Base-by-base conservation (phyloP, 2,113 vertebrate genomes). In the Leptosomus discolor region DNA sequence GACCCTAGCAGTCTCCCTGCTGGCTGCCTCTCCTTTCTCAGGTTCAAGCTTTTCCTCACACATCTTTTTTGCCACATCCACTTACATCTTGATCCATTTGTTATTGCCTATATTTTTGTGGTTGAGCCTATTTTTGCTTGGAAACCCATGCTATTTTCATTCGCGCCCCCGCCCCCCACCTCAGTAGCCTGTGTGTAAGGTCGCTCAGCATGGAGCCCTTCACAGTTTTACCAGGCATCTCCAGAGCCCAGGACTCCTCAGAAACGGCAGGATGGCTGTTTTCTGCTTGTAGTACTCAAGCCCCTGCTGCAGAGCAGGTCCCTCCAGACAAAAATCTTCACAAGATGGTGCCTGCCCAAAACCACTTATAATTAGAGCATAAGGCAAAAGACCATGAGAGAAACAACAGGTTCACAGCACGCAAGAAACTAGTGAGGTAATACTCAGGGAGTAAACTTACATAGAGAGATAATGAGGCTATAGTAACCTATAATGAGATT, bases 381-480 rank as follows among this genome's bases (percentile, higher is more conserved):
- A 74, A 85, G 57, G 83, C n/a, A 71, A 75, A 93, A 75, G 18
- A 74, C 37, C 46, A 81, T 15, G 39, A 75, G 8, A 70, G 73
- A 94, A 93, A 75, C n/a, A 79, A 57, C 34, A 91, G 36, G 13
- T 87, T 71, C 5, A 3, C 34, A 68, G 64, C 48, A 76, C 32
- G 65, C 34, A 71, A 84, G 82, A 93, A 91, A 80, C 34, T 36
- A 84, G 56, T 78, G 95, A 93, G 24, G 73, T 81, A 93, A 70
- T 67, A 67, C 36, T 63, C 34, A 54, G 34, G 27, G 63, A 84
- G 34, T 70, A 88, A 81, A 70, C 12, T 43, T 92, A 50, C 11
- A 78, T 21, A 74, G 82, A 1, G 4, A 77, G 91, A 91, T 86
- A 95, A 95, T 86, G 76, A 94, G 65, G 23, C 39, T 89, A 19